phyloP scores from a whole-genome alignment of 2,888 invertebrate species.

The Epistrophe grossulariae region DNA sequence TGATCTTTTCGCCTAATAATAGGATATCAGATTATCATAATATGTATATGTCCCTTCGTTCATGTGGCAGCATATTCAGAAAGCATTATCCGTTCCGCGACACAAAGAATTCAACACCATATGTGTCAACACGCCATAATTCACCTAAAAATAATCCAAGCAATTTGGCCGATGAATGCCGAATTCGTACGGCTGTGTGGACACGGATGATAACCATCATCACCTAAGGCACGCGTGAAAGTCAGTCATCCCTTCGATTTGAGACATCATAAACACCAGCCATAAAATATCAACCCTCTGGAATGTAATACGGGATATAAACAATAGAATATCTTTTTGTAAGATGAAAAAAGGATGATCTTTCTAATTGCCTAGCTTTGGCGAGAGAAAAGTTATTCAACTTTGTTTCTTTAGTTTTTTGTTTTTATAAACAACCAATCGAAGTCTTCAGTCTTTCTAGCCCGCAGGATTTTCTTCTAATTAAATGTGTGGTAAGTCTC shows the following conservation, averaged over 20 bases:
- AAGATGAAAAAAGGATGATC: slow-evolving; percentile 60
- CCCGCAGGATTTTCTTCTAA: slow-evolving; percentile 72
- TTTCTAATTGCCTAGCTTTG: slow-evolving; percentile 65
- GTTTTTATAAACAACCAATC: slow-evolving; percentile 9
- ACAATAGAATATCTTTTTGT: slow-evolving; percentile 46
- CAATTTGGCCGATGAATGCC: slow-evolving; percentile 81
- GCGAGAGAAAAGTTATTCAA: slow-evolving; percentile 72
- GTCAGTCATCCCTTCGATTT: slow-evolving; percentile 48
- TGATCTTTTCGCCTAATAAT: slow-evolving; percentile 44
- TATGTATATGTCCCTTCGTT: slow-evolving; percentile 12
- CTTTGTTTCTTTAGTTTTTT: slow-evolving; percentile 11
- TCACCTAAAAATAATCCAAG: slow-evolving; percentile 84
- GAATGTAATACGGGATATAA: slow-evolving; percentile 59
- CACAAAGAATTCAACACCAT: slow-evolving; percentile 82
- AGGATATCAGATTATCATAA: neutral
- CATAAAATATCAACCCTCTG: slow-evolving; percentile 56
- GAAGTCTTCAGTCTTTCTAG: slow-evolving; percentile 21
- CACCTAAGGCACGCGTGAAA: slow-evolving; percentile 45
- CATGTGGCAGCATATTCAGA: slow-evolving; percentile 69
- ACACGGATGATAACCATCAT: slow-evolving; percentile 29
- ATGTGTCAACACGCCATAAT: slow-evolving; percentile 84
- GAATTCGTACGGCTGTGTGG: neutral
- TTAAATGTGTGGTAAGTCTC: slow-evolving; percentile 70
- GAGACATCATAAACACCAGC: slow-evolving; percentile 28
- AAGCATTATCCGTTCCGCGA: slow-evolving; percentile 45